Evolutionary conservation across 2,797 vertebrate species (phyloP), one percentile per base, ranked within the genome.

Genomic region (Anableps anableps): DNA sequence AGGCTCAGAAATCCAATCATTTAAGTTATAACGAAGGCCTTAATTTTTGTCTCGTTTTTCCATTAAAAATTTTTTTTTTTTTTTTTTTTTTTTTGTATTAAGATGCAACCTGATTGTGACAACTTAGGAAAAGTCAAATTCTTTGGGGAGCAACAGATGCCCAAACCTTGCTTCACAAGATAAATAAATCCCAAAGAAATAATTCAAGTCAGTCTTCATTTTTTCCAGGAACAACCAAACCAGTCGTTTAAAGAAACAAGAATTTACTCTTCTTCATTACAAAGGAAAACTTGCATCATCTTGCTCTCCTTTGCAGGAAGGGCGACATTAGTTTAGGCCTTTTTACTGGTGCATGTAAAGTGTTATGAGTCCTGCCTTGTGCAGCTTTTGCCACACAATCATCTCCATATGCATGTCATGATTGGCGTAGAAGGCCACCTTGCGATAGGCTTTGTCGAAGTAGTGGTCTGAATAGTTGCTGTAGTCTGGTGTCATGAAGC

Each of bases 401-500:
- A 96, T 89, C 74, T 97, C 97, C 94, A 95, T 26, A 0, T 10
- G 85, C 82, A 96, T 82, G 91, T 96, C 95, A 38, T 97, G 97
- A 90, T 97, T 97, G 83, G 38, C 2, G 82, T 19, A 96, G 90
- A 97, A 97, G 29, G 3, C 80, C 51, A 97, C 93, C 0, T 1
- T 2, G 0, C 4, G 83, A 84, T 71, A 90, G 0, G 0, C 41
- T 3, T 0, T 82, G 90, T 97, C 96, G 1, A 85, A 97, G 87
- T 97, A 97, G 87, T 97, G 96, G 78, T 97, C 93, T 0, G 96
- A 97, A 86, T 95, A 97, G 0, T 86, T 93, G 0, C 0, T 26
- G 34, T 89, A 97, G 90, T 96, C 93, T 0, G 95, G 92, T 0
- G 96, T 97, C 92, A 97, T 96, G 88, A 96, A 97, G 72, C 96